Conservation (phyloP, 1,140 invertebrate species). For the Cylas formicarius region DNA sequence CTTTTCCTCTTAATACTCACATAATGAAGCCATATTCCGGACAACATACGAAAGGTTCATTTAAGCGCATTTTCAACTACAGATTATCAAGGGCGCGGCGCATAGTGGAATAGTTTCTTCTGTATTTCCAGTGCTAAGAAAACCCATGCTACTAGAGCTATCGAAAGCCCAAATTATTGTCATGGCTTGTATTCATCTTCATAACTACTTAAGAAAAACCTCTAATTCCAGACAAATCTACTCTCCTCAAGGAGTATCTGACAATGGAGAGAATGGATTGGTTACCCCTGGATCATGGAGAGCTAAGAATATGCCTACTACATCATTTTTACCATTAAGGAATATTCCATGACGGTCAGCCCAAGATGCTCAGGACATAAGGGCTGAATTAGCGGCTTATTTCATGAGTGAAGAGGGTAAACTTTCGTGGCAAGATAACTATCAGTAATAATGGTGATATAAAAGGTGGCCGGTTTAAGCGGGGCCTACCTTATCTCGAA, state of each 20-base stretch:
- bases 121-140: slow-evolving; percentile 27
- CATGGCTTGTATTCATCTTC: slow-evolving; percentile 11
- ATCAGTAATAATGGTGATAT: too few relatives aligned
- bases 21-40: slow-evolving; percentile 22
- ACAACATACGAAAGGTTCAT: slow-evolving; percentile 22
- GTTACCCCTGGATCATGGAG: background rate
- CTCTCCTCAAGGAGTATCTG: background rate
- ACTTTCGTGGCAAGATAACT: slow-evolving; percentile 10
- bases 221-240: slow-evolving; percentile 1
- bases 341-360: slow-evolving; percentile 6
- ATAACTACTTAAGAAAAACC: slow-evolving; percentile 16
- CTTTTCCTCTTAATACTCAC: slow-evolving; percentile 7
- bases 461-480: too few relatives aligned
- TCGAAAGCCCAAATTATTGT: slow-evolving; percentile 10
- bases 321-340: slow-evolving; percentile 6
- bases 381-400: slow-evolving; percentile 7
- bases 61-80: slow-evolving; percentile 17
- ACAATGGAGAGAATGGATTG: background rate
- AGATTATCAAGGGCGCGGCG: slow-evolving; percentile 10
- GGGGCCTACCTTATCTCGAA: too few relatives aligned
- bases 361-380: background rate
- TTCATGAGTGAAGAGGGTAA: background rate
- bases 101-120: slow-evolving; percentile 12
- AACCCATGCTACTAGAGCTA: slow-evolving; percentile 22
- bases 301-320: background rate